A percentile compares a stretch with the other conserved stretches of the same genome.
Conservation (phyloP, 2,888 invertebrate genomes). For the Nephrotoma appendiculata region DNA sequence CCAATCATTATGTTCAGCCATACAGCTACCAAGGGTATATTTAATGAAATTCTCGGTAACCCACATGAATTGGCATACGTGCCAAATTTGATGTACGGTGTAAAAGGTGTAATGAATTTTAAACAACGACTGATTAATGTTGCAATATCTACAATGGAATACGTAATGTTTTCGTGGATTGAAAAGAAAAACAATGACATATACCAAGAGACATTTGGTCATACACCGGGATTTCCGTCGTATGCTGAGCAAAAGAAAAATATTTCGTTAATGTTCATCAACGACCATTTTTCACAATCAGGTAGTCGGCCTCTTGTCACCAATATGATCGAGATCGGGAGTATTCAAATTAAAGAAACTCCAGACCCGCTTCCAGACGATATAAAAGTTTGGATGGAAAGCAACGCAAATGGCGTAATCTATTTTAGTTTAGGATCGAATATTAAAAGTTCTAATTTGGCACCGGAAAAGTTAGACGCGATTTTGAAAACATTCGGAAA, state of each 20-base stretch:
- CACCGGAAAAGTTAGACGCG: neutral
- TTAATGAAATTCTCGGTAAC: conserved; percentile 5
- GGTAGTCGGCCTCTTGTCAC: conserved; percentile 25
- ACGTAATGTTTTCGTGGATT: neutral
- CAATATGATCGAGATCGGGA: conserved; percentile 28
- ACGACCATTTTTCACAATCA: conserved; percentile 28
- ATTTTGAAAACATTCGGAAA: conserved; percentile 16
- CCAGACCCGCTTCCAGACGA: conserved; percentile 14
- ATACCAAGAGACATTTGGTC: neutral
- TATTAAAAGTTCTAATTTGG: conserved; percentile 7
- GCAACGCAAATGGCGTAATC: conserved; percentile 9
- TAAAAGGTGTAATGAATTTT: conserved; percentile 2
- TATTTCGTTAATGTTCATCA: conserved; percentile 27
- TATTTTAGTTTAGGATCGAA: conserved; percentile 12
- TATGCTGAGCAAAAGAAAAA: conserved; percentile 23
- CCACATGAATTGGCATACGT: conserved; percentile 3
- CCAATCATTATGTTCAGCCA: conserved; percentile 17
- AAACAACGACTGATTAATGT: conserved; percentile 4
- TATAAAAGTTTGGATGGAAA: neutral
- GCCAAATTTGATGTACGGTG: neutral
- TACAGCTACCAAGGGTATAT: too few relatives aligned
- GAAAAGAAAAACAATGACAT: neutral
- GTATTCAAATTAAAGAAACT: conserved; percentile 17
- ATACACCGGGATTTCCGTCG: conserved; percentile 6
- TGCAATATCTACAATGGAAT: neutral